Percentiles rank a stretch among this genome's conserved stretches.
Evolutionary conservation across 2,797 vertebrate genomes (phyloP).

Genomic region (Scolopax bukidnonensis): DNA sequence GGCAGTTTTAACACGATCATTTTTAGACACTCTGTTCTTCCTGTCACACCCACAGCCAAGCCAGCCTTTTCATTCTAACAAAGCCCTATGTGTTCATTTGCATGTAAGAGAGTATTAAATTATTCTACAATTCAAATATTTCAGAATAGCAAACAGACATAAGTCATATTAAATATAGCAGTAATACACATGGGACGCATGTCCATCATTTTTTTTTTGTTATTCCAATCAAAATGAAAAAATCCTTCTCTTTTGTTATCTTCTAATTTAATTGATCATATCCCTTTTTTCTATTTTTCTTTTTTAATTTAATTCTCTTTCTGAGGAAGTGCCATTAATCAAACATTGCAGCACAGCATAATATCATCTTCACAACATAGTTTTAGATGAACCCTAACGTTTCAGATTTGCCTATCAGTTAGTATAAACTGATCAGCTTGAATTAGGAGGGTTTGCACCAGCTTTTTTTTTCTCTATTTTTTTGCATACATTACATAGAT

Average conservation of each 20-base stretch:
- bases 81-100: background rate
- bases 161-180: background rate
- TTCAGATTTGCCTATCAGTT: background rate
- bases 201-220: background rate
- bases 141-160: background rate
- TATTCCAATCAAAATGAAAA: background rate
- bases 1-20: background rate
- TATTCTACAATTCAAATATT: background rate
- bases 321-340: background rate
- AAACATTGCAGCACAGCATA: background rate
- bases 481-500: background rate
- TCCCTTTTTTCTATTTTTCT: background rate
- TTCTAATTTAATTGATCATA: background rate
- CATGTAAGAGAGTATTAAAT: background rate
- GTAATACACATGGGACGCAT: background rate
- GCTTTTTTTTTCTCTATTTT: background rate
- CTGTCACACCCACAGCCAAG: background rate
- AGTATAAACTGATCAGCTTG: background rate
- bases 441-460: background rate
- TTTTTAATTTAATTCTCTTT: background rate
- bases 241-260: background rate
- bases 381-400: background rate
- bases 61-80: background rate
- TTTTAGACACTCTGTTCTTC: slow-evolving; percentile 13
- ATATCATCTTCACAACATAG: background rate